Base-by-base conservation (phyloP, 92 coral and sea anemone species). In the Scolanthus callimorphus region DNA sequence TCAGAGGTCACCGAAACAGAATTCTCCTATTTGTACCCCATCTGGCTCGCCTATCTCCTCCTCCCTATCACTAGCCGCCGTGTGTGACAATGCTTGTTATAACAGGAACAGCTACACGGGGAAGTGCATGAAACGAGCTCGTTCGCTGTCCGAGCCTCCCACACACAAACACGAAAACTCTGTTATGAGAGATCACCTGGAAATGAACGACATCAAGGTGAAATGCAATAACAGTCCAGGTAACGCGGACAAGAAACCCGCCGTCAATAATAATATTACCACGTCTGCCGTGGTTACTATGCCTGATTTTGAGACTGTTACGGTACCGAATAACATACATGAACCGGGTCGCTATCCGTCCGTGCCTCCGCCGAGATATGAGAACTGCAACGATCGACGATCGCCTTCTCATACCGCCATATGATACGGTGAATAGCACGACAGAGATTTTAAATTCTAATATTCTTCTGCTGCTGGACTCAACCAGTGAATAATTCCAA, bases 11-110 rank as follows among this genome's bases (percentile, higher is more conserved):
- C 89, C 96, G 4, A 89, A 90, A 75, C 46, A 67, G 27, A 63
- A 79, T 29, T 60, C 85, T 11, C 91, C 96, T 10, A 89, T 94
- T 54, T 94, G 99, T 38, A 94, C 99, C 0, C 99, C 99, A 2
- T 86, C 96, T 4, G 99, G 99, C 8, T 94, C 99, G 22, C 99
- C 99, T 1, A 78, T 94, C 19, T 83, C 84, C 9, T 94, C 99
- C 11, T 80, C 99, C 13, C 69, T 94, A 21, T 94, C 99, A 17
- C 76, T 94, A 1, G 96, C 94, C 0, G 85, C 79, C 1, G 90
- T 87, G 28, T 87, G 96, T 26, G 85, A 83, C 55, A 55, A 87
- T 71, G 96, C 90, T 8, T 87, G 96, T 41, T 87, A 87, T 50
- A 87, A 87, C 60, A 76, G 96, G 30, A 83, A 87, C 71, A 87